Evolutionary conservation across 64 coral and sea anemone species (phyloP), one percentile per base, ranked within the genome.

Genomic region (Stichodactyla mertensii): DNA sequence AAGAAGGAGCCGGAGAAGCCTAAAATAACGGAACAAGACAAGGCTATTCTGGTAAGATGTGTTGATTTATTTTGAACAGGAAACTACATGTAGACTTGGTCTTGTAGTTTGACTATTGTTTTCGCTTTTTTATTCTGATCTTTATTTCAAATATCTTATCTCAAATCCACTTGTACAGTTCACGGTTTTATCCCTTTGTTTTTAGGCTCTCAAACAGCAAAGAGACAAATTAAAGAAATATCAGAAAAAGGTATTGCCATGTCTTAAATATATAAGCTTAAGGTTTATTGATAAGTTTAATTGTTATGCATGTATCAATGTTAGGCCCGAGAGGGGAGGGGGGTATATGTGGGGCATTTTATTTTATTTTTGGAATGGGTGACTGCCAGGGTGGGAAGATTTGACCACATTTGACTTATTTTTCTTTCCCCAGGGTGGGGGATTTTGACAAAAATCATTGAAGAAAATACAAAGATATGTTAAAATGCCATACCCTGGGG

Each of bases 1-100:
- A 98, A 90, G 77, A 98, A 92, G 55, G 95, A 98, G 55, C 92
- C 89, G 4, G 89, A 87, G 70, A 90, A 60, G 66, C 93, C 95
- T 15, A 89, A 94, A 61, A 98, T 98, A 78, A 98, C 95, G 27
- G 95, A 98, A 89, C 95, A 98, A 88, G 95, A 98, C 71, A 98
- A 98, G 77, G 95, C 95, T 57, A 77, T 98, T 61, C 79, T 98
- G 92, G 95, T 98, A 89, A 71, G 85, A 18, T 62, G 1, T 14
- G 14, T 62, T 11, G 9, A 18, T 5, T 62, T 62, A 4, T 7
- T 62, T 18, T 14, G 60, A 62, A 62, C 36, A 62, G 60, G 16
- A 59, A 12, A 59, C 57, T 12, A 31, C 28, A 31, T 31, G 28
- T 31, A 62, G 16, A 18, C 0, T 1, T 62, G 16, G 12, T 14